These are phyloP conservation scores for Zalophus californianus DNA, from an alignment of 2,797 vertebrate genomes.

Conservation along the genomic window DNA sequence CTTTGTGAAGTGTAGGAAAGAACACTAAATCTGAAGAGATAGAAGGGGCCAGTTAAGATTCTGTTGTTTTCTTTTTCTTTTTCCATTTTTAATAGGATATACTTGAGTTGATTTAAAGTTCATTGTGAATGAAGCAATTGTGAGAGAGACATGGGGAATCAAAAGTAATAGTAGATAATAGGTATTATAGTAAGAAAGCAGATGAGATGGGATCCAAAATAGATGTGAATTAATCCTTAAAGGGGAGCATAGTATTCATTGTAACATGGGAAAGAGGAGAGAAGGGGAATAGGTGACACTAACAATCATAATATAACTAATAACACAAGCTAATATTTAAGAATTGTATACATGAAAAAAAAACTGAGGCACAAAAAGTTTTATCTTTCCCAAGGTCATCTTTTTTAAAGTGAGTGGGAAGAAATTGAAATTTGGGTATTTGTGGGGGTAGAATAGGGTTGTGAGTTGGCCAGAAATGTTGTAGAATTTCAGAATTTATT, in stretches of 20 bases:
- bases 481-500: background rate
- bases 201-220: background rate
- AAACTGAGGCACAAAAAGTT: background rate
- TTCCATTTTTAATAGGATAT: background rate
- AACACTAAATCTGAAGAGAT: background rate
- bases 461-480: background rate
- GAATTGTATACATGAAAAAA: background rate
- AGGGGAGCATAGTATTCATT: background rate
- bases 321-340: background rate
- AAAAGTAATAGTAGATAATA: background rate
- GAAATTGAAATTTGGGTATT: background rate
- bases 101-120: background rate
- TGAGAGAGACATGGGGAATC: background rate
- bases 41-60: background rate
- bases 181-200: background rate
- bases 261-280: background rate
- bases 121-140: background rate
- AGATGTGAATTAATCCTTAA: background rate
- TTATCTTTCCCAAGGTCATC: background rate
- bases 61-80: background rate
- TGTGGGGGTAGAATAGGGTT: background rate
- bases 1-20: background rate
- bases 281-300: background rate
- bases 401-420: background rate
- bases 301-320: background rate